Conservation (phyloP, 2,888 invertebrate genomes). For the Pegoplata infirma region DNA sequence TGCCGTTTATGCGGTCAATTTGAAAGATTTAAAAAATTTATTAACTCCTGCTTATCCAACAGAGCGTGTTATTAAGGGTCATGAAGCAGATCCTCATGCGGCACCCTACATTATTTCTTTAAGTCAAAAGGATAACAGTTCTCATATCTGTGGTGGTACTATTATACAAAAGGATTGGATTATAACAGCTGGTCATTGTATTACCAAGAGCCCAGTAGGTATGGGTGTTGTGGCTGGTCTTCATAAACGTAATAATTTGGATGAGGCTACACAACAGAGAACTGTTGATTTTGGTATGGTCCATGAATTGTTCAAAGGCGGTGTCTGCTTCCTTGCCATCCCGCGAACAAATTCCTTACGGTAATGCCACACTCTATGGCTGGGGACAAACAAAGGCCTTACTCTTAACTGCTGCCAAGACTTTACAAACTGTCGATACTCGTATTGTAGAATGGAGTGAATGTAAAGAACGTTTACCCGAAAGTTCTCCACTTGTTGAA, state of each 20-base stretch:
- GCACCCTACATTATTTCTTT: conserved; percentile 79
- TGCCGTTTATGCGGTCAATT: not conserved
- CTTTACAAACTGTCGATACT: conserved; percentile 71
- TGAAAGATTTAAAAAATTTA: not conserved
- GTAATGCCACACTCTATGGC: conserved; percentile 75
- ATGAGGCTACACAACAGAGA: conserved; percentile 70
- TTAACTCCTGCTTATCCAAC: not conserved
- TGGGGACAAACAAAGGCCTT: conserved; percentile 77
- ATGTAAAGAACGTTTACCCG: conserved; percentile 68
- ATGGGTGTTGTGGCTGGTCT: conserved; percentile 77
- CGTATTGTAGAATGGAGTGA: conserved; percentile 67
- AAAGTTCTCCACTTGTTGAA: conserved; percentile 67
- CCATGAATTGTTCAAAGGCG: conserved; percentile 74
- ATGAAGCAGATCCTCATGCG: conserved; percentile 74
- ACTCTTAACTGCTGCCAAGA: conserved; percentile 65
- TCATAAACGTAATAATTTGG: conserved; percentile 69
- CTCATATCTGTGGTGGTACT: conserved; percentile 79
- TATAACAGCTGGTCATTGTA: conserved; percentile 77
- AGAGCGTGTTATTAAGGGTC: conserved; percentile 72
- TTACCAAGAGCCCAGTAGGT: conserved; percentile 67
- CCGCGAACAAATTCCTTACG: conserved; percentile 68
- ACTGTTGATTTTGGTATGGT: conserved; percentile 70
- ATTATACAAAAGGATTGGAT: conserved; percentile 76
- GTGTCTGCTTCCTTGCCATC: conserved; percentile 76
- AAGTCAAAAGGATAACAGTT: conserved; percentile 60